Percentiles rank a stretch among this genome's conserved stretches.
phyloP scores from a whole-genome alignment of 2,113 vertebrate genomes.

The Deroptyus accipitrinus region DNA sequence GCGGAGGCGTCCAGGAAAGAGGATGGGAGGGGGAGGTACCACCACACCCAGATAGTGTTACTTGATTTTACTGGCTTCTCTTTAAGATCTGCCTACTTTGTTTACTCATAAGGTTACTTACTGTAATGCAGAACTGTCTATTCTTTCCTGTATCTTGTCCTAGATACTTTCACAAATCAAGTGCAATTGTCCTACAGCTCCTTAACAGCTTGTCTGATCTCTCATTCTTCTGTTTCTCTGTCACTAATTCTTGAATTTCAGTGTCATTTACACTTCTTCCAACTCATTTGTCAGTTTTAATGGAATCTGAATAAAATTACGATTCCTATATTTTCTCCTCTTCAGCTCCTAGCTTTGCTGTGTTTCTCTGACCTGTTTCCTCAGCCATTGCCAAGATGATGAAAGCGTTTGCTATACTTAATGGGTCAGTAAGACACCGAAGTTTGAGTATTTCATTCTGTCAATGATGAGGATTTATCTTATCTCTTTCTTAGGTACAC shows the following conservation, averaged over 20 bases:
- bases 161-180: neutral
- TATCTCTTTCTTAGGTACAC: neutral
- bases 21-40: neutral
- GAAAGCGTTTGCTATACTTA: neutral
- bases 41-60: neutral
- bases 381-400: neutral
- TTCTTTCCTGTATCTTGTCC: neutral
- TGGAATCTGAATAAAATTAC: neutral
- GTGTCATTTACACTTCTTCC: neutral
- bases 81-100: rapidly evolving
- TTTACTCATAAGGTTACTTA: neutral
- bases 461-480: neutral
- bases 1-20: neutral
- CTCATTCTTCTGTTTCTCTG: neutral
- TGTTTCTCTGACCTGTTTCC: neutral
- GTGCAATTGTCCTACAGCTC: neutral
- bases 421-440: neutral
- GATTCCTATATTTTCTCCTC: neutral
- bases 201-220: neutral
- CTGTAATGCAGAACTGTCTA: neutral
- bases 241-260: neutral
- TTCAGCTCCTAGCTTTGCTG: neutral
- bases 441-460: neutral
- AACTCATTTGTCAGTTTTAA: neutral
- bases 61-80: neutral